These are phyloP conservation scores for Gallinago jamesoni DNA, from an alignment of 2,113 vertebrate species.

Conservation along the genomic window DNA sequence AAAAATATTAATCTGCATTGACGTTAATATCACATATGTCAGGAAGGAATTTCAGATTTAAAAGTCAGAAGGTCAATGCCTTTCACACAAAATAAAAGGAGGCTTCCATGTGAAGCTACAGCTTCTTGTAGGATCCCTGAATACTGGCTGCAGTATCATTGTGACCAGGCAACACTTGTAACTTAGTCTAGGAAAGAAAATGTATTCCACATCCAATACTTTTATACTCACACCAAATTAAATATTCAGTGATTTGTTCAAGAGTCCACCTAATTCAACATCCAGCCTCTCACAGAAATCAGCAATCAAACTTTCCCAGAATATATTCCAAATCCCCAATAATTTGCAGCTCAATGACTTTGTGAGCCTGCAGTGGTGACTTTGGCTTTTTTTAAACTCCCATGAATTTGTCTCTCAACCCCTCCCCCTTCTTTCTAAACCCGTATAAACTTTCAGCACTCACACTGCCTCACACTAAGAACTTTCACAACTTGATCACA, in stretches of 20 bases:
- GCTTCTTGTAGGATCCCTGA: not conserved
- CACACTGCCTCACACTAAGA: no score
- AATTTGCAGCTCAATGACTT: not conserved
- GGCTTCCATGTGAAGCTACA: not conserved
- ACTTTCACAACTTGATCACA: not conserved
- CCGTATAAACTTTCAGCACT: not conserved
- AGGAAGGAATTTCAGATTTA: not conserved
- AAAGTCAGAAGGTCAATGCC: not conserved
- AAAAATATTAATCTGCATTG: not conserved
- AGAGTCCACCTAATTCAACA: not conserved
- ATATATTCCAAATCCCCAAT: not conserved
- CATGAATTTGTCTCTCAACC: constrained; percentile 1
- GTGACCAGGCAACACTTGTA: no score
- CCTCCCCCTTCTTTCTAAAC: not conserved
- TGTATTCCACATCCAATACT: not conserved
- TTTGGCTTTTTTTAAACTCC: not conserved
- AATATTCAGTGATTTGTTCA: not conserved
- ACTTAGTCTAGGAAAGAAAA: not conserved
- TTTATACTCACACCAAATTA: not conserved
- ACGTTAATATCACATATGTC: not conserved
- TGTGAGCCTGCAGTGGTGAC: not conserved
- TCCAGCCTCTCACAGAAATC: not conserved
- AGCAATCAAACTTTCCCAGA: not conserved
- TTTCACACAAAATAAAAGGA: not conserved
- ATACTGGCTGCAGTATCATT: not conserved